These are phyloP conservation scores for Cynocephalus volans DNA, from an alignment of 2,113 vertebrate genomes.

Conservation along the genomic window DNA sequence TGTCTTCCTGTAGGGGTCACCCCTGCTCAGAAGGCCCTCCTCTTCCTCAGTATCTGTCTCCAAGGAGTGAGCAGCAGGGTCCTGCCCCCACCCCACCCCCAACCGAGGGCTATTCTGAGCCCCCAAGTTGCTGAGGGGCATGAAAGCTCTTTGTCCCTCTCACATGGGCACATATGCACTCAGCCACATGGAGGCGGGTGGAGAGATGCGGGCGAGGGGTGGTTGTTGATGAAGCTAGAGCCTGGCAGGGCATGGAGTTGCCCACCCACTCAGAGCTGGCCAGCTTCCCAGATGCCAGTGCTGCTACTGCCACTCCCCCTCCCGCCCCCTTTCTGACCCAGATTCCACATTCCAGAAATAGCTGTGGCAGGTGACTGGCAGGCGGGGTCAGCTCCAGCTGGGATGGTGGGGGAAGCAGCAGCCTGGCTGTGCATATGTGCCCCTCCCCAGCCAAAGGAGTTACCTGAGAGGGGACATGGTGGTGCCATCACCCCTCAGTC, in stretches of 20 bases:
- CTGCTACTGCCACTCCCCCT: constrained; percentile 63
- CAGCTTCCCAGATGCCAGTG: constrained; percentile 55
- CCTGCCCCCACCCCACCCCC: not conserved
- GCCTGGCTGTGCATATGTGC: not conserved
- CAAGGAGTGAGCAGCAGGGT: not conserved
- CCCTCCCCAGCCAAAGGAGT: not conserved
- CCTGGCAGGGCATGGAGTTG: not conserved
- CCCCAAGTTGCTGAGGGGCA: not conserved
- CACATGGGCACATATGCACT: not conserved
- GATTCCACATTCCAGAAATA: constrained; percentile 90
- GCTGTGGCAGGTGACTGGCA: constrained; percentile 87
- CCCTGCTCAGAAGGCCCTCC: not conserved
- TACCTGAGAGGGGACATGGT: not conserved
- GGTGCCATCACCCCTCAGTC: not conserved
- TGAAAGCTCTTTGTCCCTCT: not conserved
- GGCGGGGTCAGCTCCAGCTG: constrained; percentile 64
- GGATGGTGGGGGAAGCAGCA: not conserved
- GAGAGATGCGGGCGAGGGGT: not conserved
- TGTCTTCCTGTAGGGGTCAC: not conserved
- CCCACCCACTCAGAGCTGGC: constrained; percentile 46
- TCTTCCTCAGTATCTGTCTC: not conserved
- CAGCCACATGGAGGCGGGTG: not conserved
- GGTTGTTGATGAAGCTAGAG: not conserved
- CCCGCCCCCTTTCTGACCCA: constrained; percentile 89
- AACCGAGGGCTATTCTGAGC: not conserved